Evolutionary conservation across 2,888 invertebrate species (phyloP).

Genomic region (Hetaerina titia): DNA sequence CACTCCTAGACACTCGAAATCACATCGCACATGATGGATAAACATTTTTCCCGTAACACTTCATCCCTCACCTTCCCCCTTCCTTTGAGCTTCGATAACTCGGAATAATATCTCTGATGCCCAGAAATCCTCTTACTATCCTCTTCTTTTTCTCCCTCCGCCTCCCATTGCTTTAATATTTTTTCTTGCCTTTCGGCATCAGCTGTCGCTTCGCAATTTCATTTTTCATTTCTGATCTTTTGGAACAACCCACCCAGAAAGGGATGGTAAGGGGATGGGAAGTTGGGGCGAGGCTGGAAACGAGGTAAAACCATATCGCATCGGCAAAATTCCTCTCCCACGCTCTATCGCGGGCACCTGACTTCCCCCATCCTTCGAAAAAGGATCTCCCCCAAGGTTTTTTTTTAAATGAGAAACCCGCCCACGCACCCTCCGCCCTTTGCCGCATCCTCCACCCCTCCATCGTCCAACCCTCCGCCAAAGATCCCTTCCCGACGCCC

Average conservation of each 20-base stretch:
- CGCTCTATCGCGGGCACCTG: constrained; percentile 55
- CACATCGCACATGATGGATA: background rate
- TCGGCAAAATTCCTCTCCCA: constrained; percentile 52
- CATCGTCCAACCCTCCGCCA: background rate
- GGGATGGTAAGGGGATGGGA: constrained; percentile 1
- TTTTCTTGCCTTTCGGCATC: background rate
- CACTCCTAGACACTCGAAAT: background rate
- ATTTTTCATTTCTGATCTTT: constrained; percentile 19
- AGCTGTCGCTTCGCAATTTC: constrained; percentile 34
- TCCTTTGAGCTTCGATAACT: background rate
- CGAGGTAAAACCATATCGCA: background rate
- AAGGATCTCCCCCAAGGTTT: constrained; percentile 6
- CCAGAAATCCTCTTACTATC: background rate
- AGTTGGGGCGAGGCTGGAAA: background rate
- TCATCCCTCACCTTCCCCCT: background rate
- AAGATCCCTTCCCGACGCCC: background rate
- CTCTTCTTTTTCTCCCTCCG: background rate
- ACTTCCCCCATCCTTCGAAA: constrained; percentile 27
- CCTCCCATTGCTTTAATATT: background rate
- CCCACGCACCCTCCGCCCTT: background rate
- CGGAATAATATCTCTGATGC: background rate
- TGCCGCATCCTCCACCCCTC: background rate
- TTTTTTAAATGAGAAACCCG: background rate
- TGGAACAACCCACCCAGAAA: constrained; percentile 2
- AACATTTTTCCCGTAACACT: background rate